Conservation (phyloP, 2,113 vertebrate species). For the Oreochromis niloticus region DNA sequence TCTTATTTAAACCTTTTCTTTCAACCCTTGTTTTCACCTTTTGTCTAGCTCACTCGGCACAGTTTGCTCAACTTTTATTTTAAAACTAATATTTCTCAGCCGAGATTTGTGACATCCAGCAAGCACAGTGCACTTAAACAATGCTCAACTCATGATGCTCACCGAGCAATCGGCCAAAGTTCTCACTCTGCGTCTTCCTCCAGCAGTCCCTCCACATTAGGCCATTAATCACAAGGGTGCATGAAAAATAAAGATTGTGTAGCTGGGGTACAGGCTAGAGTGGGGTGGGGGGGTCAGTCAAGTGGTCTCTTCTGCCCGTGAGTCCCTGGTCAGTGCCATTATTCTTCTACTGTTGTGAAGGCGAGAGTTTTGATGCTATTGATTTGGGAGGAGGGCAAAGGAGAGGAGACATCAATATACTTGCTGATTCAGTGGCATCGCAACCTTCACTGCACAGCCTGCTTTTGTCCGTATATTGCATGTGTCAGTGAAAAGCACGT, state of each 20-base stretch:
- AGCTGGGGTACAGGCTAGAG: background rate
- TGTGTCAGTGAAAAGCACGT: background rate
- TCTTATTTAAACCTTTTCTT: background rate
- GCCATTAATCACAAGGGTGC: constrained; percentile 41
- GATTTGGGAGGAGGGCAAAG: constrained; percentile 49
- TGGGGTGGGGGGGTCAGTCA: constrained; percentile 20
- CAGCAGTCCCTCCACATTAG: background rate
- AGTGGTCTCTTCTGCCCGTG: constrained; percentile 37
- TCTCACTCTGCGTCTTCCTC: constrained; percentile 10
- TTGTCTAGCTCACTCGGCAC: background rate
- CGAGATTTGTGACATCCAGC: background rate
- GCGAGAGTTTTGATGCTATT: constrained; percentile 58
- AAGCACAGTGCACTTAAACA: background rate
- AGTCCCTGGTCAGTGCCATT: constrained; percentile 43
- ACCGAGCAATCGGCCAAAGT: background rate
- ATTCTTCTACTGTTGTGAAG: constrained; percentile 53
- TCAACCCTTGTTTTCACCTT: background rate
- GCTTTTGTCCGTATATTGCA: constrained; percentile 9
- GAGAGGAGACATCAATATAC: constrained; percentile 29
- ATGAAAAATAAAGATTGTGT: constrained; percentile 26
- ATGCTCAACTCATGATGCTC: background rate
- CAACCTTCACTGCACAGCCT: constrained; percentile 11
- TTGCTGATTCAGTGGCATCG: constrained; percentile 31
- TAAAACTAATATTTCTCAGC: background rate
- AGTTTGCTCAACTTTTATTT: background rate